Evolutionary conservation across 1,140 invertebrate genomes (phyloP).

Genomic region (Doryteuthis pealeii): DNA sequence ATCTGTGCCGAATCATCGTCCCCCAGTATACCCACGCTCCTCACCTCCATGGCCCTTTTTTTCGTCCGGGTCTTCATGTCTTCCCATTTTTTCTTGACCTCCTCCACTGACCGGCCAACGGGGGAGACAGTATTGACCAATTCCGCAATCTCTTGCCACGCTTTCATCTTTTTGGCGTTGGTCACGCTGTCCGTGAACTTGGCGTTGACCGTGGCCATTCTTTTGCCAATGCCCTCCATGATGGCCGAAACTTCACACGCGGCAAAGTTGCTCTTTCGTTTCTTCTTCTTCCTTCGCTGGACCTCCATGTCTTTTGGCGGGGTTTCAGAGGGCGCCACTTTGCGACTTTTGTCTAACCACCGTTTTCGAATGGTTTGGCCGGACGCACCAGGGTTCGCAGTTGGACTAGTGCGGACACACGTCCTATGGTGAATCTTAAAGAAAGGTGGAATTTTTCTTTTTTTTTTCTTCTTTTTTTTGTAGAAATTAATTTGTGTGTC

Average conservation of each 20-base stretch:
- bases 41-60: neutral
- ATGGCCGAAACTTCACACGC: neutral
- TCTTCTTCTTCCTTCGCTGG: neutral
- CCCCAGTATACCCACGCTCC: neutral
- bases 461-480: no score
- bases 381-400: no score
- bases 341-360: no score
- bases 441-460: no score
- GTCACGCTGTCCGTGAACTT: conserved; percentile 1
- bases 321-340: no score
- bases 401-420: no score
- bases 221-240: neutral
- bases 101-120: neutral
- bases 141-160: neutral
- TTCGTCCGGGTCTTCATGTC: neutral
- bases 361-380: no score
- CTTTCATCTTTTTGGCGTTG: conserved; percentile 1
- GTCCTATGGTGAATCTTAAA: no score
- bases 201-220: neutral
- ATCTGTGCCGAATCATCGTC: neutral
- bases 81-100: conserved; percentile 1
- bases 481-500: no score
- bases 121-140: neutral
- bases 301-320: neutral
- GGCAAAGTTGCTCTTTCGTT: neutral